Evolutionary conservation across 2,888 invertebrate genomes (phyloP).

Genomic region (Poecilobothrus nobilitatus): DNA sequence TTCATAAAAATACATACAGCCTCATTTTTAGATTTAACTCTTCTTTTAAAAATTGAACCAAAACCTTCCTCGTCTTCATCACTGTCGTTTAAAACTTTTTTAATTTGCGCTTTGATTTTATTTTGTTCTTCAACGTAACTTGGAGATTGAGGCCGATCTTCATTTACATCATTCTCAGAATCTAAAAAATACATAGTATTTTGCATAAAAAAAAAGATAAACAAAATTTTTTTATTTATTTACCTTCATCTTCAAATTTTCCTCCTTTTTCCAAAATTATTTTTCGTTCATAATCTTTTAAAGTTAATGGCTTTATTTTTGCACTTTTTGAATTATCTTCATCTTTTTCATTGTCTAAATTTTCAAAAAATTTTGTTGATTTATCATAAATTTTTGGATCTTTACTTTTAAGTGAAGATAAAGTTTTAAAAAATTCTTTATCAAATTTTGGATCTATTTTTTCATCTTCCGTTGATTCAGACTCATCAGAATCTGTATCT

Average conservation of each 20-base stretch:
- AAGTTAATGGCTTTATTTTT: conserved; percentile 52
- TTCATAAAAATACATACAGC: conserved; percentile 14
- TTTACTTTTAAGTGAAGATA: conserved; percentile 76
- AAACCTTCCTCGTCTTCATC: conserved; percentile 50
- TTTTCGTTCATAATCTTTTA: conserved; percentile 73
- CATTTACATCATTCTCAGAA: conserved; percentile 24
- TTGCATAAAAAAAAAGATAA: not conserved
- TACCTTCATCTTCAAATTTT: conserved; percentile 43
- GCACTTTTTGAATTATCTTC: conserved; percentile 17
- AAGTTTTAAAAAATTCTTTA: conserved; percentile 77
- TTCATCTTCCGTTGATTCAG: conserved; percentile 36
- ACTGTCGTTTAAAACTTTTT: conserved; percentile 44
- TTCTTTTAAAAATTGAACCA: conserved; percentile 49
- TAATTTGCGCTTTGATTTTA: conserved; percentile 56
- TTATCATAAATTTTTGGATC: conserved; percentile 85
- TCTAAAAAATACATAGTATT: not conserved
- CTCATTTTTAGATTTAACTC: conserved; percentile 49
- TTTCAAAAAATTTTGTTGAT: conserved; percentile 59
- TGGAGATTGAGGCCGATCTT: conserved; percentile 37
- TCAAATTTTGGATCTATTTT: conserved; percentile 48
- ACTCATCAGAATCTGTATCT: conserved; percentile 32
- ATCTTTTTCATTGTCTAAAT: conserved; percentile 32
- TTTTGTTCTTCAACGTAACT: conserved; percentile 62
- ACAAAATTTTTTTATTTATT: not conserved
- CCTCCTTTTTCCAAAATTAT: conserved; percentile 62